Evolutionary conservation across 1,140 invertebrate species (phyloP), one percentile per base, ranked within the genome.

Genomic region (Helicoverpa zea): DNA sequence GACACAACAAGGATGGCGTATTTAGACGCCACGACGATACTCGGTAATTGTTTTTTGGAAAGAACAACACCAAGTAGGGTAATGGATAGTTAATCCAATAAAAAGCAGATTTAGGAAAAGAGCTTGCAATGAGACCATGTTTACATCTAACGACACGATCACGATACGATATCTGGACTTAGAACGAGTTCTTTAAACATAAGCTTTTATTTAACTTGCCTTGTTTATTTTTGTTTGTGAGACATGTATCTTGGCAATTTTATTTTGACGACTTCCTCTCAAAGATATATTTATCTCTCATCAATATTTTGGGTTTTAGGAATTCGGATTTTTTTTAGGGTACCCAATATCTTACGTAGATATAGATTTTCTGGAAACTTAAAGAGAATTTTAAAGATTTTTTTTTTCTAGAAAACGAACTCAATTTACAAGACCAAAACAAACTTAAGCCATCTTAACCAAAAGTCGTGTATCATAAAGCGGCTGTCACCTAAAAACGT

Each of bases 31-130:
- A 5, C 23, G 23, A n/a, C 70, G 29, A 61, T 18, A 63, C 43
- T 18, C 58, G 63, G 58, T 76, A 76, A 76, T 76, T 76, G 74
- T 76, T 76, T 29, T 52, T 16, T 52, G 64, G 43, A 68, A 66
- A 68, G 43, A 68, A 61, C 16, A 76, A 76, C 59, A 76, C 63
- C 74, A 83, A 81, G 51, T 68, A 51, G 56, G 75, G 79, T 82
- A 86, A 86, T 84, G 81, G 79, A 30, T 81, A 81, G 72, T 81
- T 82, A 86, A 84, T 86, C 83, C 79, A 84, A 82, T 86, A 82
- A 81, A 84, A 84, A 68, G 72, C 30, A 74, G 70, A 79, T 80
- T 82, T 75, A 78, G 29, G 77, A 78, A 81, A 77, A 78, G 56
- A 68, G 68, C 75, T 78, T 29, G 61, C 56, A 59, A 16, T 35